Conservation (phyloP, 1,140 invertebrate species). For the Brachionus sp. region DNA sequence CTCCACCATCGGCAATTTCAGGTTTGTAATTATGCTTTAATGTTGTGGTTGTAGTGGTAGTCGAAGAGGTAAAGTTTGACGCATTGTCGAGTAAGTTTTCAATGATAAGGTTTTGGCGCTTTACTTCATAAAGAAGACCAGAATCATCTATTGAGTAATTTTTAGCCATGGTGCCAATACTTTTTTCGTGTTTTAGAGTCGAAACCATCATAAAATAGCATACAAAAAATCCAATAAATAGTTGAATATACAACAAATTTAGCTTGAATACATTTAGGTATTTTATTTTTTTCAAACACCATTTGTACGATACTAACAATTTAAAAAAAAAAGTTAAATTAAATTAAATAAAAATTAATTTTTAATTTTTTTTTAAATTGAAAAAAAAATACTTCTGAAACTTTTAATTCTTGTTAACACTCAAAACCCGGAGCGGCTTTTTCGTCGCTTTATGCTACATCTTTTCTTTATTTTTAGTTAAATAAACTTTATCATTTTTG, state of each 20-base stretch:
- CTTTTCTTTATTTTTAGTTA: too few species aligned
- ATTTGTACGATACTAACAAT: constrained; percentile 8
- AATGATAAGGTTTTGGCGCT: background rate
- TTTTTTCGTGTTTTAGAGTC: background rate
- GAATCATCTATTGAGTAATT: background rate
- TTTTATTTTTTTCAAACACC: constrained; percentile 32
- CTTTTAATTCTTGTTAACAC: too few species aligned
- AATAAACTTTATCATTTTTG: too few species aligned
- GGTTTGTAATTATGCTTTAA: background rate
- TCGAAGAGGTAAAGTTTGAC: background rate
- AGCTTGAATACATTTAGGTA: background rate
- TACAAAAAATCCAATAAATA: constrained; percentile 1
- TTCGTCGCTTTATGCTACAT: too few species aligned
- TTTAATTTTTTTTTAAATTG: background rate
- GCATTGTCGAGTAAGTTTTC: background rate
- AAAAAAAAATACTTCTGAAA: background rate
- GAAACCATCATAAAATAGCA: background rate
- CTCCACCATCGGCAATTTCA: constrained; percentile 17
- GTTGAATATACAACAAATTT: constrained; percentile 13
- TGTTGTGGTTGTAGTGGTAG: background rate
- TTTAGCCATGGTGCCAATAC: background rate
- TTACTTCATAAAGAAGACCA: background rate
- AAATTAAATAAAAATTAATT: background rate
- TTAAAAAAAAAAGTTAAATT: background rate
- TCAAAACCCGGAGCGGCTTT: too few species aligned